A percentile compares a stretch with the other conserved stretches of the same genome.
phyloP scores from a whole-genome alignment of 2,888 invertebrate species.

The Nasonia oneida region DNA sequence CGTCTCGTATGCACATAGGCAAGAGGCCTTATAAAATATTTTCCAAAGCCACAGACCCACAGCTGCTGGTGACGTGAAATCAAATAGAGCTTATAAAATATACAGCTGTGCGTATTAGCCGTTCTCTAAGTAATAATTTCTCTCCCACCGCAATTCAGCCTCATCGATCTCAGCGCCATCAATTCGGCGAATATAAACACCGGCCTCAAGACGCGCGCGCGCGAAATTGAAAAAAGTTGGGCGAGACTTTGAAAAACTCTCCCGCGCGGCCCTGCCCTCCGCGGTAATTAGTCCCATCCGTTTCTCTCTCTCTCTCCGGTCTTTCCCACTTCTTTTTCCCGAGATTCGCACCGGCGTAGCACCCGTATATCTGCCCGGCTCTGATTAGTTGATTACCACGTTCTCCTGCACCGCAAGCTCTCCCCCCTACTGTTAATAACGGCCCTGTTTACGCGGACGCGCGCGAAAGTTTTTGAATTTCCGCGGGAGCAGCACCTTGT shows the following conservation, averaged over 20 bases:
- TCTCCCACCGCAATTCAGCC: conserved; percentile 8
- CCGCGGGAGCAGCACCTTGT: not conserved
- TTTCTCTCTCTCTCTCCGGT: conserved; percentile 21
- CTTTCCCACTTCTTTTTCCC: conserved; percentile 1
- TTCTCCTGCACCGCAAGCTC: conserved; percentile 8
- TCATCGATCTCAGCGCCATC: conserved; percentile 38
- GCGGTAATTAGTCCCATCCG: conserved; percentile 59
- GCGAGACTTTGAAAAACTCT: conserved; percentile 58
- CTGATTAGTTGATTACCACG: conserved; percentile 62
- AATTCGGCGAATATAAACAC: conserved; percentile 60
- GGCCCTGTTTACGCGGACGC: conserved; percentile 46
- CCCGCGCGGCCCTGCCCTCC: not conserved
- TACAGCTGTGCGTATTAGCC: no score
- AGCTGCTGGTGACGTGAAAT: no score
- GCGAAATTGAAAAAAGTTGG: conserved; percentile 60
- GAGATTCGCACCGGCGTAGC: conserved; percentile 2
- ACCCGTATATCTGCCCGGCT: conserved; percentile 54
- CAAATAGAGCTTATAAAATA: no score
- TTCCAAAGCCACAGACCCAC: no score
- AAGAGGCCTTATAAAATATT: no score
- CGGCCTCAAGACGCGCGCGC: conserved; percentile 42
- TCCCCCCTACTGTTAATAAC: conserved; percentile 49
- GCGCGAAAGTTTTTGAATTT: conserved; percentile 47
- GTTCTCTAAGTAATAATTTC: conserved; percentile 30
- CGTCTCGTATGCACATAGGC: no score